Evolutionary conservation across 2,797 vertebrate genomes (phyloP).

Genomic region (Psittacula echo): DNA sequence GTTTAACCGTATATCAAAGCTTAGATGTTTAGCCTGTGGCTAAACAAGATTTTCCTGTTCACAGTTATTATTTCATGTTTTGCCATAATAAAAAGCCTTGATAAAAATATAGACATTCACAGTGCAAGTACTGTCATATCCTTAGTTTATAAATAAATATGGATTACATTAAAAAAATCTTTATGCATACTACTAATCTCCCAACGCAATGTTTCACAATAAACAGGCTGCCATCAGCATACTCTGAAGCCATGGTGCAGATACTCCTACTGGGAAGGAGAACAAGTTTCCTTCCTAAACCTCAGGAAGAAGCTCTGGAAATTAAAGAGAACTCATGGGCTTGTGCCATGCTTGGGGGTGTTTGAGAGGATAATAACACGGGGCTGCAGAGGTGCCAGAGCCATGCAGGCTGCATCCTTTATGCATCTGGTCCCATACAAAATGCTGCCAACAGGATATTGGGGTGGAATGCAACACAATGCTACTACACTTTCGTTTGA

Average conservation of each 20-base stretch:
- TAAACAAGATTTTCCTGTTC: conserved; percentile 46
- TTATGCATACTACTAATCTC: too few relatives aligned
- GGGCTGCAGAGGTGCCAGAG: neutral
- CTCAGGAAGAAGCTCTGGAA: neutral
- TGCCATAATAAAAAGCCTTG: neutral
- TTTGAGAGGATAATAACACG: accelerated
- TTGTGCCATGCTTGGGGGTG: neutral
- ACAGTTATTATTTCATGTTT: conserved; percentile 8
- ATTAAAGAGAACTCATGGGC: accelerated
- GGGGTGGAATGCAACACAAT: neutral
- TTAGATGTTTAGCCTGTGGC: conserved; percentile 19
- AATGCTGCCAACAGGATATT: neutral
- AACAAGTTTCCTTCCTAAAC: neutral
- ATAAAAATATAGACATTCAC: neutral
- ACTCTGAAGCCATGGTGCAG: accelerated
- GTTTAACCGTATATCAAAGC: neutral
- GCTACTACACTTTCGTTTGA: neutral
- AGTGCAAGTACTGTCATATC: neutral
- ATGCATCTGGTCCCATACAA: accelerated
- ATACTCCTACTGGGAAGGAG: accelerated
- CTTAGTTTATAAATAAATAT: conserved; percentile 18
- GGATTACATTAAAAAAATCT: neutral
- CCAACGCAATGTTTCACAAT: accelerated
- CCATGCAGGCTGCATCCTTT: neutral
- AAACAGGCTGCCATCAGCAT: neutral